phyloP scores from a whole-genome alignment of 1,140 invertebrate genomes.

The Myzus persicae region DNA sequence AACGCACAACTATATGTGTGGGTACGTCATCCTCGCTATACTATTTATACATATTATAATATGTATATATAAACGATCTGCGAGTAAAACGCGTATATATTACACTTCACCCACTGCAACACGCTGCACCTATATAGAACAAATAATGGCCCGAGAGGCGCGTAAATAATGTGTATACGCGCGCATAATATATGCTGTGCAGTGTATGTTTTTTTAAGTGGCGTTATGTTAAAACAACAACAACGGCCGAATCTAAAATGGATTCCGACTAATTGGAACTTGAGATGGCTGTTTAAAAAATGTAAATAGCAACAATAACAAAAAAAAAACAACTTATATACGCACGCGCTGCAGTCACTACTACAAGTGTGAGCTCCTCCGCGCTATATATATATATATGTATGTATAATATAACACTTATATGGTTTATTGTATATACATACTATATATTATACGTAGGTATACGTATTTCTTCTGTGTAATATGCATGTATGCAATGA shows the following conservation, averaged over 20 bases:
- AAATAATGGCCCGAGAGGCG: background rate
- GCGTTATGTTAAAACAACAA: conserved; percentile 27
- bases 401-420: too few relatives aligned
- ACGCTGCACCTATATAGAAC: background rate
- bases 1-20: background rate
- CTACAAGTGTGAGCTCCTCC: background rate
- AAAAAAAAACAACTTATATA: background rate
- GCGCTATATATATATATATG: background rate
- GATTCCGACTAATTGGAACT: background rate
- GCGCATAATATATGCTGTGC: background rate
- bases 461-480: background rate
- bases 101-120: background rate
- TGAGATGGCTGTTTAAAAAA: conserved; percentile 12
- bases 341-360: background rate
- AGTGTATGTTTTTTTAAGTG: background rate
- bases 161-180: background rate
- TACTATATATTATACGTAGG: too few relatives aligned
- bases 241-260: background rate
- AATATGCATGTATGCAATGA: background rate
- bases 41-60: background rate
- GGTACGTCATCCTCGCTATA: background rate
- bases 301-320: conserved; percentile 9
- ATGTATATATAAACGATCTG: background rate
- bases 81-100: background rate
- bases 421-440: background rate